Evolutionary conservation across 30 jellyfish, hydroid and myxozoan genomes (phyloP).

Genomic region (Hydractinia echinata): DNA sequence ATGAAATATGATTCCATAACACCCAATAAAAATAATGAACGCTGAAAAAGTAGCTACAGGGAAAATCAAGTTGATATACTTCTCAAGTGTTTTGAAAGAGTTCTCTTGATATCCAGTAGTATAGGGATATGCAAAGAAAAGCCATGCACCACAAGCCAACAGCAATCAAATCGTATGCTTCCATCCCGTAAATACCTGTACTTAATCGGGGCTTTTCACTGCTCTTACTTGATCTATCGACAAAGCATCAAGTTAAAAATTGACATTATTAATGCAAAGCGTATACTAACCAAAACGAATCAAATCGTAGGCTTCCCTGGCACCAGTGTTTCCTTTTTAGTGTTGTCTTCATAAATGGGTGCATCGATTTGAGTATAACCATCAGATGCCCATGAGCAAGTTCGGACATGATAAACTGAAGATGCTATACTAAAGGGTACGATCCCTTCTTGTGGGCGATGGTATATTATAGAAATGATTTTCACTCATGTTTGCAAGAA

Average conservation of each 20-base stretch:
- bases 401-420: neutral
- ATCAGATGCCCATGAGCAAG: neutral
- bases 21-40: too few species aligned
- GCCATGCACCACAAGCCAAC: too few species aligned
- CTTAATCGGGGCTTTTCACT: neutral
- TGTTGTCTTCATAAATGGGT: neutral
- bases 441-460: neutral
- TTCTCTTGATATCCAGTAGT: too few species aligned
- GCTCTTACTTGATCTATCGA: neutral
- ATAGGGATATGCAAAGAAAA: too few species aligned
- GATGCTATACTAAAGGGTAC: neutral
- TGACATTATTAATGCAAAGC: neutral
- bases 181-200: too few species aligned
- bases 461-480: neutral
- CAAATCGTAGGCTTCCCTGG: neutral
- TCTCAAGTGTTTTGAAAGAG: too few species aligned
- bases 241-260: neutral
- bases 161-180: too few species aligned
- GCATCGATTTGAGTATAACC: conserved; percentile 1
- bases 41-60: too few species aligned
- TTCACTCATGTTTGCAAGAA: neutral
- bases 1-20: too few species aligned
- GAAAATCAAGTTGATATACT: too few species aligned
- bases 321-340: neutral
- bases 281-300: neutral